Conservation (phyloP, 1,140 invertebrate genomes). For the Cataglyphis hispanica region DNA sequence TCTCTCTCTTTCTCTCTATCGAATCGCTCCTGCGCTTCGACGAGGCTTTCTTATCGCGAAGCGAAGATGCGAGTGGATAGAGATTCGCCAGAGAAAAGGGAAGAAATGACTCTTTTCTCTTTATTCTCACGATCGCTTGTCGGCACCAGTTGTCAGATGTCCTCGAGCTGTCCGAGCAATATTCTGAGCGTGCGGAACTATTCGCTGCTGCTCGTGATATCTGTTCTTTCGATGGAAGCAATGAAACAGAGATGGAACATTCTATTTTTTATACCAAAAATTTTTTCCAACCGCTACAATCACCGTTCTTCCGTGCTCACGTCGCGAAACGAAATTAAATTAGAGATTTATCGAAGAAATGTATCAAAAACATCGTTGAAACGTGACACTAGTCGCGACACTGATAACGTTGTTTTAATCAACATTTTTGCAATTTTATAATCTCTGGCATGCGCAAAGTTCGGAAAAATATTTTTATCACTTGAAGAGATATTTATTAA, state of each 20-base stretch:
- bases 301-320: background rate
- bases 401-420: constrained; percentile 2
- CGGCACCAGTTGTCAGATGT: constrained; percentile 78
- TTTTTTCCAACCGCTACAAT: background rate
- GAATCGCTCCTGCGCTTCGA: constrained; percentile 14
- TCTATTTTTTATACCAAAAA: constrained; percentile 32
- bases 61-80: constrained; percentile 50
- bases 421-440: constrained; percentile 1
- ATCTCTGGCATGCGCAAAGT: constrained; percentile 2
- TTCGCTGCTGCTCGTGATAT: constrained; percentile 70
- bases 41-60: background rate
- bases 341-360: background rate
- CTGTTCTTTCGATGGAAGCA: background rate
- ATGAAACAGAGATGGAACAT: background rate
- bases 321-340: background rate
- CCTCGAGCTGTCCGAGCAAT: constrained; percentile 62
- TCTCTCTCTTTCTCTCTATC: background rate
- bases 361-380: constrained; percentile 15
- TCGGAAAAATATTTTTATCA: constrained; percentile 35
- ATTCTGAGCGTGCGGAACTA: constrained; percentile 79
- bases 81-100: constrained; percentile 72
- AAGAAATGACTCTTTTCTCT: constrained; percentile 73
- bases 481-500: constrained; percentile 13
- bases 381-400: background rate
- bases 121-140: constrained; percentile 84